Conservation (phyloP, 35 echinoderm and acorn worm genomes). For the Eucidaris tribuloides region DNA sequence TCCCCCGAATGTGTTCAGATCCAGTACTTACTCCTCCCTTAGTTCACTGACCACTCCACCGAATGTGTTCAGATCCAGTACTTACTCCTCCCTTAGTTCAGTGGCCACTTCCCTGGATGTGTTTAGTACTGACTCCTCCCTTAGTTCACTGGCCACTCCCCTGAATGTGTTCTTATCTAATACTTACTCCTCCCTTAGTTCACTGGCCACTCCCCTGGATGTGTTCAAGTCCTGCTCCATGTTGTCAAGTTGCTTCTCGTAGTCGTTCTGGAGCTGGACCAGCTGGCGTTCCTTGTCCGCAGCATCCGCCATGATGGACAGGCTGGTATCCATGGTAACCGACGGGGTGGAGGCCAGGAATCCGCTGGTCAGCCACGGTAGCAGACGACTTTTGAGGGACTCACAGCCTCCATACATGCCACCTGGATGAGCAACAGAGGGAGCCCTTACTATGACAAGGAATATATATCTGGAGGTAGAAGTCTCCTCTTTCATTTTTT, state of each 20-base stretch:
- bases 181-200: conserved; percentile 79
- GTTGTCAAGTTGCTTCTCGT: conserved; percentile 75
- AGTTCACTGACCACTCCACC: too few species aligned
- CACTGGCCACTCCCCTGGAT: conserved; percentile 58
- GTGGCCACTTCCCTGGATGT: too few species aligned
- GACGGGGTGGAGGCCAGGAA: conserved; percentile 38
- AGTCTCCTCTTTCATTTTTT: background rate
- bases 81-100: too few species aligned
- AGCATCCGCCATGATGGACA: conserved; percentile 87
- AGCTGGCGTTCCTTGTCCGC: conserved; percentile 82
- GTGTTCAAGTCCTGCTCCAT: conserved; percentile 82
- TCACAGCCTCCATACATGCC: conserved; percentile 90
- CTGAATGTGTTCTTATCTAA: background rate
- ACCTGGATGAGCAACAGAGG: conserved; percentile 14
- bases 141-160: too few species aligned
- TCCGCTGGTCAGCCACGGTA: conserved; percentile 77
- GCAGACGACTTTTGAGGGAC: conserved; percentile 77
- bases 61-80: too few species aligned
- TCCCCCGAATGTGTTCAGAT: too few species aligned
- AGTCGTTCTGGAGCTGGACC: conserved; percentile 47
- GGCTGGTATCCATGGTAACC: conserved; percentile 67
- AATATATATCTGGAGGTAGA: background rate
- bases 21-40: too few species aligned
- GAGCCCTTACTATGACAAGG: background rate
- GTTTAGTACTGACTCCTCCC: too few species aligned